phyloP scores from a whole-genome alignment of 2,113 vertebrate species.

The Brienomyrus longianalis region DNA sequence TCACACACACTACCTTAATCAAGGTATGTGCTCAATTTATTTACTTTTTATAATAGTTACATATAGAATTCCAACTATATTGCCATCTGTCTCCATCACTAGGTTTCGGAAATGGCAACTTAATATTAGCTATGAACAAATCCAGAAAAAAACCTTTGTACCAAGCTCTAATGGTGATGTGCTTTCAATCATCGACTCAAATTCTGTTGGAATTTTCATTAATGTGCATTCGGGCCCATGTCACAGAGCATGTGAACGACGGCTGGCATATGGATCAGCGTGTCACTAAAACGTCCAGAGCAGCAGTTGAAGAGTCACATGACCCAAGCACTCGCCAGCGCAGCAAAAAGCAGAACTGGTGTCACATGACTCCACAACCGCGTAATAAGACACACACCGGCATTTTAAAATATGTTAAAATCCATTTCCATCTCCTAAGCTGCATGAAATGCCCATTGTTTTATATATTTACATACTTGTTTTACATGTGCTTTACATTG shows the following conservation, averaged over 20 bases:
- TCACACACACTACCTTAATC: background rate
- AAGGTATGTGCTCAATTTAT: background rate
- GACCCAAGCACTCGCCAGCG: background rate
- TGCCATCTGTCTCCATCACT: background rate
- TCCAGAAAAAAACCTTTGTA: background rate
- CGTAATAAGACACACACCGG: background rate
- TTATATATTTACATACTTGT: background rate
- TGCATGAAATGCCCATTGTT: background rate
- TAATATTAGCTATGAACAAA: background rate
- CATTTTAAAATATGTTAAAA: background rate
- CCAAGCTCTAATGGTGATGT: background rate
- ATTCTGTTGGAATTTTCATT: background rate
- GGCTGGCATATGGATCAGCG: background rate
- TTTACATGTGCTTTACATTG: constrained; percentile 9
- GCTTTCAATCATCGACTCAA: background rate
- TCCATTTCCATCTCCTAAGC: background rate
- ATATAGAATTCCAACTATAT: background rate
- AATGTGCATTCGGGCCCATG: background rate
- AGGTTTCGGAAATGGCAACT: background rate
- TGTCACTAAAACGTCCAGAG: background rate
- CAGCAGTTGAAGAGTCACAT: background rate
- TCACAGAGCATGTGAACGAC: background rate
- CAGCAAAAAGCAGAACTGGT: background rate
- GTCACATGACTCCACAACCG: background rate
- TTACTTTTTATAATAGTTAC: background rate